Evolutionary conservation across 2,797 vertebrate species (phyloP).

Genomic region (Amblyopsis hoosieri): DNA sequence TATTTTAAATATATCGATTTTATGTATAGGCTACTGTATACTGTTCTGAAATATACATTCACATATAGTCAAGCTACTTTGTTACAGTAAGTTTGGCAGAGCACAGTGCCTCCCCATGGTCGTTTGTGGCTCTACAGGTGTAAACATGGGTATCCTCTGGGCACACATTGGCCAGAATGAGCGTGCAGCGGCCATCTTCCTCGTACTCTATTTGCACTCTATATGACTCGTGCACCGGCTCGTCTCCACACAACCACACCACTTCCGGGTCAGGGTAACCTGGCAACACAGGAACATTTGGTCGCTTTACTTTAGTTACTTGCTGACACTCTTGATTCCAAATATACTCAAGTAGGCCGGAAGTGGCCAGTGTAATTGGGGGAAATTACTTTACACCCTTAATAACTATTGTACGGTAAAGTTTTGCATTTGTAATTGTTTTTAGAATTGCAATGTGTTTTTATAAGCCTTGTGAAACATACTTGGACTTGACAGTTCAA

Average conservation of each 20-base stretch:
- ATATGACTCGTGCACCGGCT: slow-evolving; percentile 68
- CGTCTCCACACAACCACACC: slow-evolving; percentile 75
- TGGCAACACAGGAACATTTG: slow-evolving; percentile 29
- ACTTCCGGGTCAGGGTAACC: slow-evolving; percentile 85
- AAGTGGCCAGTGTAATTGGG: too few species aligned
- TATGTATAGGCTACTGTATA: background rate
- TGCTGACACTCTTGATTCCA: too few species aligned
- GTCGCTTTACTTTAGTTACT: too few species aligned
- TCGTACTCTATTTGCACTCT: slow-evolving; percentile 76
- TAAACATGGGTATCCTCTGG: slow-evolving; percentile 65
- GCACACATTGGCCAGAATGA: slow-evolving; percentile 61
- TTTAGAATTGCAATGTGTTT: too few species aligned
- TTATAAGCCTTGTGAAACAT: too few species aligned
- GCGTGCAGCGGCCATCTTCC: slow-evolving; percentile 77
- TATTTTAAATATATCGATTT: background rate
- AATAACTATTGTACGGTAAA: too few species aligned
- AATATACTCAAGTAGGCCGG: too few species aligned
- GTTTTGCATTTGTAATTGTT: too few species aligned
- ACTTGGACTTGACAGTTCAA: too few species aligned
- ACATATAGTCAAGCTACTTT: slow-evolving; percentile 17
- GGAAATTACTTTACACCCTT: too few species aligned
- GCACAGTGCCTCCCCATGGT: slow-evolving; percentile 65
- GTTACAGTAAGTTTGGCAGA: slow-evolving; percentile 61
- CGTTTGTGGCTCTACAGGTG: slow-evolving; percentile 77
- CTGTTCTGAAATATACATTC: background rate